These are phyloP conservation scores for Melanargia galathea DNA, from an alignment of 2,888 invertebrate genomes.

Conservation along the genomic window DNA sequence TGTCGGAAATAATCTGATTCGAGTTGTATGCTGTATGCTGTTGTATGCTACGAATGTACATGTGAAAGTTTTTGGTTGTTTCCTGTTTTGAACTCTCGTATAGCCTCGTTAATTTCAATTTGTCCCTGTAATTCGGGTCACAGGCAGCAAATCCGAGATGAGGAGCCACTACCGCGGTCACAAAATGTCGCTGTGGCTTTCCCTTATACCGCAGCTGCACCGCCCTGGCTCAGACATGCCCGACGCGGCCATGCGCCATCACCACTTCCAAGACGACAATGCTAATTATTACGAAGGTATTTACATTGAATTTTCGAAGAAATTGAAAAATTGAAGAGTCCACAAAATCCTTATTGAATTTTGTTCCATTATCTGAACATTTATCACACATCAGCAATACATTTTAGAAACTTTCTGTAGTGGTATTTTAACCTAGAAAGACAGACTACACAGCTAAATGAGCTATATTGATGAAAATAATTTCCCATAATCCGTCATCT, in stretches of 20 bases:
- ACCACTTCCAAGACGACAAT: constrained; percentile 92
- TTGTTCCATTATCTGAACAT: neutral
- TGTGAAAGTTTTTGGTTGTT: neutral
- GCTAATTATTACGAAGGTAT: constrained; percentile 90
- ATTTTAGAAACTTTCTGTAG: too few relatives aligned
- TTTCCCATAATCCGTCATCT: too few relatives aligned
- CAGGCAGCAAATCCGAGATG: constrained; percentile 88
- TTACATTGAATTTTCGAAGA: too few relatives aligned
- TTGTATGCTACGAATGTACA: neutral
- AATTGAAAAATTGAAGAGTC: neutral
- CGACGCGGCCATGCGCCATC: constrained; percentile 92
- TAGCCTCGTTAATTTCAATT: constrained; percentile 58
- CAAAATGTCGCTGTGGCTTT: constrained; percentile 96
- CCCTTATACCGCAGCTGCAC: constrained; percentile 94
- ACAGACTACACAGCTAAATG: too few relatives aligned
- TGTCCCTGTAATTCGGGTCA: constrained; percentile 45
- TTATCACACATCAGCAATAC: too few relatives aligned
- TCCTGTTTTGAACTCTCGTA: constrained; percentile 31
- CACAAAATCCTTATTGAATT: neutral
- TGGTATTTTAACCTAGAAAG: too few relatives aligned
- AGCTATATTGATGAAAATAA: too few relatives aligned
- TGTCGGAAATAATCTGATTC: neutral
- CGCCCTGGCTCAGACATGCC: constrained; percentile 88
- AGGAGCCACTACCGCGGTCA: constrained; percentile 96
- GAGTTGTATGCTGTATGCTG: neutral